Evolutionary conservation across 2,888 invertebrate genomes (phyloP).

Genomic region (Terebella lapidaria): DNA sequence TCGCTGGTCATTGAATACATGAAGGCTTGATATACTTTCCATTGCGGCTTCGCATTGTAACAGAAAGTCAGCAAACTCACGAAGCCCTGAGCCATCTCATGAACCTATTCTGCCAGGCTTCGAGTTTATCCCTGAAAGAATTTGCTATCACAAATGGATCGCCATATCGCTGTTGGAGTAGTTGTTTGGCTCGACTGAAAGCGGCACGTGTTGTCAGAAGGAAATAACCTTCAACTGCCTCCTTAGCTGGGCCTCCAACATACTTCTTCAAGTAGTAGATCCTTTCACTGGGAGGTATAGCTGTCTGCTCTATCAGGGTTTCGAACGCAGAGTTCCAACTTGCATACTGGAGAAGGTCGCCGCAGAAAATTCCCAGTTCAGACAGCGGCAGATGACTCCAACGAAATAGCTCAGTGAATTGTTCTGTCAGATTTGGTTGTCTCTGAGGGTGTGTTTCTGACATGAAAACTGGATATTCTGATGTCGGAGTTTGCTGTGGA

Average conservation of each 20-base stretch:
- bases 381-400: too few species aligned
- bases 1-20: not conserved
- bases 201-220: not conserved
- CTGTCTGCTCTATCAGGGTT: too few species aligned
- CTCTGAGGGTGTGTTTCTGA: too few species aligned
- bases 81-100: constrained; percentile 9
- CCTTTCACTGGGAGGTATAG: too few species aligned
- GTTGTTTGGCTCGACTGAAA: not conserved
- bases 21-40: not conserved
- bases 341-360: too few species aligned
- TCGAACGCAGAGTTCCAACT: too few species aligned
- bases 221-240: not conserved
- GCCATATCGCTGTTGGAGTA: not conserved
- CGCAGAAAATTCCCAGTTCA: too few species aligned
- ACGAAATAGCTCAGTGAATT: too few species aligned
- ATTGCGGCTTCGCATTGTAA: constrained; percentile 6
- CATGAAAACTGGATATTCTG: too few species aligned
- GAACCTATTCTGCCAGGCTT: not conserved
- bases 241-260: not conserved
- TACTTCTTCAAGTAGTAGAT: too few species aligned
- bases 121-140: not conserved
- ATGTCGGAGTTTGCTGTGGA: too few species aligned
- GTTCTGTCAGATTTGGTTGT: too few species aligned
- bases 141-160: not conserved
- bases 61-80: constrained; percentile 12